Base-by-base conservation (phyloP, 2,888 invertebrate genomes). In the Folsomia candida region DNA sequence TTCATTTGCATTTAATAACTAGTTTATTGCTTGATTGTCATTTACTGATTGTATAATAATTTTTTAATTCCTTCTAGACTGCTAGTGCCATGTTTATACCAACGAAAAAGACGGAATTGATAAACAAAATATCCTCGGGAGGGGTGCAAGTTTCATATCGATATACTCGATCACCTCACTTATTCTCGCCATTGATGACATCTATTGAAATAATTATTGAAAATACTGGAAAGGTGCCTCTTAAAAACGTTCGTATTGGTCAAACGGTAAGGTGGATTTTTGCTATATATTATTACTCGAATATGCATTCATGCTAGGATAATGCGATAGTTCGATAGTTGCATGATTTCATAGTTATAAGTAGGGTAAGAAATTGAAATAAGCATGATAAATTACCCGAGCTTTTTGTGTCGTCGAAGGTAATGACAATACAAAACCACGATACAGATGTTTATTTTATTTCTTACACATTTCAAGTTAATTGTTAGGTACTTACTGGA, bases 181-280 rank as follows among this genome's bases (percentile, higher is more conserved):
- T 96, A 66, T 91, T 89, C 84, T 93, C 93, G 9, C 86, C 89
- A 2, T 85, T 86, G 76, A 93, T 96, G 93, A 88, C 89, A 71
- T 91, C 91, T 24, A 84, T 97, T 14, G 92, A 94, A 82, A 82
- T 97, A 71, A 85, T 86, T 27, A 90, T 97, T 84, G 87, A 88
- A 47, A 97, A 97, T 84, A 87, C 88, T 81, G 82, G 82, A 20
- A 87, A 88, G n/a, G 87, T 87, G 54, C 86, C 84, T 25, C 80
- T 93, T 68, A 86, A 85, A 27, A 87, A 89, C 78, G 88, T 97
- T 70, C 86, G 87, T 79, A 83, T 94, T 70, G 88, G 88, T 54
- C 87, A 87, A 79, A 91, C 92, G 88, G 92, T 91, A 81, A 79
- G 79, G 72, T 37, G 14, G n/a, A n/a, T n/a, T n/a, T n/a, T n/a